A percentile compares a stretch with the other conserved stretches of the same genome.
These are phyloP conservation scores for Fundulus diaphanus DNA, from an alignment of 2,797 vertebrate species.

Conservation along the genomic window DNA sequence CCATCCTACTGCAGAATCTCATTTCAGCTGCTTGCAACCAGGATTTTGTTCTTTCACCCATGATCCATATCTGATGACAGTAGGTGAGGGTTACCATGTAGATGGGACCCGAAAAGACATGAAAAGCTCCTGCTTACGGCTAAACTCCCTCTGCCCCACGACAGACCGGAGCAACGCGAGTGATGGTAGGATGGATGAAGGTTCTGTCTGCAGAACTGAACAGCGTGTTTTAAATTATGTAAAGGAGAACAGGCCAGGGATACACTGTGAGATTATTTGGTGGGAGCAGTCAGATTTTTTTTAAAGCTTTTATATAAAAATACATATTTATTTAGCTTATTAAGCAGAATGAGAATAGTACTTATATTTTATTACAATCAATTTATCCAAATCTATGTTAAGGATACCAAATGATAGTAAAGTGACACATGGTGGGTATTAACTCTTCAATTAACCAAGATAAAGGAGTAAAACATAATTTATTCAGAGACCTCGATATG, in stretches of 20 bases:
- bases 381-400: neutral
- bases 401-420: neutral
- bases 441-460: neutral
- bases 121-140: neutral
- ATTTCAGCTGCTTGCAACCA: neutral
- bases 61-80: neutral
- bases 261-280: too few relatives aligned
- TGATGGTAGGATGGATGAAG: neutral
- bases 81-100: neutral
- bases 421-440: neutral
- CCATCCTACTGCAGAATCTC: neutral
- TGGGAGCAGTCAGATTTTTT: neutral
- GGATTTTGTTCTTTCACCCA: neutral
- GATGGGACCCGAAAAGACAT: neutral
- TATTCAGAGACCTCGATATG: neutral
- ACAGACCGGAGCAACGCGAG: neutral
- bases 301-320: neutral
- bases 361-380: neutral
- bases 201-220: neutral
- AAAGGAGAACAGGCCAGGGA: neutral
- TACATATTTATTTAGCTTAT: neutral
- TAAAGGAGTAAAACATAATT: neutral
- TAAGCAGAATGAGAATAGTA: neutral
- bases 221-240: neutral
- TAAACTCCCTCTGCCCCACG: neutral